These are phyloP conservation scores for Tragelaphus imberbis DNA, from an alignment of 2,113 vertebrate genomes.

Conservation along the genomic window DNA sequence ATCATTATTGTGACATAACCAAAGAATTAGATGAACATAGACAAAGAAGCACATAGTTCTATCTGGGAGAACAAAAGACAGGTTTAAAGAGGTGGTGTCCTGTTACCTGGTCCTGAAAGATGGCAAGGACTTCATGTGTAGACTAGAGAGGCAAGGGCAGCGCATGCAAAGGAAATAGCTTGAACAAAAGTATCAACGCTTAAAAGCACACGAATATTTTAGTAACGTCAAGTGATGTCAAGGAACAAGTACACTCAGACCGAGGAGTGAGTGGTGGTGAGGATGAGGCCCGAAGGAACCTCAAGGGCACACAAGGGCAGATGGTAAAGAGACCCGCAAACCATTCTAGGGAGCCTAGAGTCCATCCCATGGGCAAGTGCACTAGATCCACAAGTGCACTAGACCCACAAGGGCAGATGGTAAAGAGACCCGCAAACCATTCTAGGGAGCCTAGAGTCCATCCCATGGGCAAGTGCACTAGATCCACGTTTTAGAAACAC, in stretches of 20 bases:
- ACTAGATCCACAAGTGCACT: too few species aligned
- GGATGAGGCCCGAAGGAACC: neutral
- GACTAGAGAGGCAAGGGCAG: neutral
- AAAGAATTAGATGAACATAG: neutral
- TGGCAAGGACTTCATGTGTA: neutral
- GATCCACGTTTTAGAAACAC: neutral
- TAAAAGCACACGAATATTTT: too few species aligned
- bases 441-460: neutral
- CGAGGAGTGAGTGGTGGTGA: neutral
- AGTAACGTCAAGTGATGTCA: neutral
- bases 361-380: neutral
- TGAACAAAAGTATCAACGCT: neutral
- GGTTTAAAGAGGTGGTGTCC: neutral
- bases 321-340: neutral
- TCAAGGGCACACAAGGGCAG: neutral
- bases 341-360: neutral
- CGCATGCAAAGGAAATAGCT: neutral
- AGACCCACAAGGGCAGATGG: neutral
- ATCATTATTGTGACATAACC: neutral
- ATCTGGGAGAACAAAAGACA: neutral
- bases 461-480: neutral
- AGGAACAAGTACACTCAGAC: neutral
- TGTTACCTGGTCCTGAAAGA: neutral
- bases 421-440: neutral
- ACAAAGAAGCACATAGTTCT: neutral